Percentiles rank a stretch among this genome's conserved stretches.
Conservation (phyloP, 2,797 vertebrate genomes). For the Gymnodraco acuticeps region DNA sequence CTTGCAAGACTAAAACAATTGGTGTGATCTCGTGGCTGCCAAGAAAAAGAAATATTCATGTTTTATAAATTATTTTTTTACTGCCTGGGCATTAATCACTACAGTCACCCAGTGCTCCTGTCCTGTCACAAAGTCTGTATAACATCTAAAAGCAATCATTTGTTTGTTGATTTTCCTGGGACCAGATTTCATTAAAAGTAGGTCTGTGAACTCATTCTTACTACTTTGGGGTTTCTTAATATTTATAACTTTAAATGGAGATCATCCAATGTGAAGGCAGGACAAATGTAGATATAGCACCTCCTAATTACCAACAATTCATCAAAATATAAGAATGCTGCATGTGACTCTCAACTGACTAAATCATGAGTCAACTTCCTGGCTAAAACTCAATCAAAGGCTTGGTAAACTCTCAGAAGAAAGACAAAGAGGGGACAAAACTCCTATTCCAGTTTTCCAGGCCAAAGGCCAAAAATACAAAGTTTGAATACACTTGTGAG, state of each 20-base stretch:
- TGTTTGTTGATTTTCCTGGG: not conserved
- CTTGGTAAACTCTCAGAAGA: not conserved
- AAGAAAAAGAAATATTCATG: not conserved
- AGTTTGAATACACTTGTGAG: slow-evolving; percentile 34
- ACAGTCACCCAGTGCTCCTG: not conserved
- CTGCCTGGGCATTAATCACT: not conserved
- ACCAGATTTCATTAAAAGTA: slow-evolving; percentile 1
- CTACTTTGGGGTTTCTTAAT: not conserved
- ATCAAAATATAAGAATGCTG: slow-evolving; percentile 6
- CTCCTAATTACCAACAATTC: slow-evolving; percentile 1
- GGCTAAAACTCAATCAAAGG: slow-evolving; percentile 18
- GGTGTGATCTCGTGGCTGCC: not conserved
- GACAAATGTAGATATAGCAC: not conserved
- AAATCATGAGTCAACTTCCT: slow-evolving; percentile 6
- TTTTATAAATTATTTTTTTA: not conserved
- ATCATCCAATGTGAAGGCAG: not conserved
- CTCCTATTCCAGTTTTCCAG: slow-evolving; percentile 21
- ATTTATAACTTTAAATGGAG: not conserved
- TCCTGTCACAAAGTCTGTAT: not conserved
- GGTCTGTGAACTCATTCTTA: not conserved
- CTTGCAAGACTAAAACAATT: not conserved
- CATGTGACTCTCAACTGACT: slow-evolving; percentile 4
- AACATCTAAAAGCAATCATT: not conserved
- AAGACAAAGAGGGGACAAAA: slow-evolving; percentile 35
- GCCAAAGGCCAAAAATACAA: slow-evolving; percentile 35